A percentile compares a stretch with the other conserved stretches of the same genome.
Conservation (phyloP, 2,888 invertebrate genomes). For the Vesta saturnalis region DNA sequence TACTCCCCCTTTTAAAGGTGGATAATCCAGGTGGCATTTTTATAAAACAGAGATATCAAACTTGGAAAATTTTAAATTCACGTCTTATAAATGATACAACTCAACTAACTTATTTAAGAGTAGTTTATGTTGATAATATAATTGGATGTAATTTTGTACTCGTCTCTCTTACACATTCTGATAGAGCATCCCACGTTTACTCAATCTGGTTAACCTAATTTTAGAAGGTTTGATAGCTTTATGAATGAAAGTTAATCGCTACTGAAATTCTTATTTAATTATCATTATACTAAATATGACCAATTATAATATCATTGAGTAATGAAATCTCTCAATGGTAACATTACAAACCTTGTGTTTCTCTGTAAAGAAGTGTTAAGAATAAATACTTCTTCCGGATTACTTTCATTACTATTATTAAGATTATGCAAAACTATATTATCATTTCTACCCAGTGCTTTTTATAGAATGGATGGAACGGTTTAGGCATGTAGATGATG, state of each 20-base stretch:
- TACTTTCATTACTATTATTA: too few species aligned
- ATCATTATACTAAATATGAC: too few species aligned
- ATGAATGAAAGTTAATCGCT: neutral
- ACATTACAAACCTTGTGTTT: too few species aligned
- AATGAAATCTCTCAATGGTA: too few species aligned
- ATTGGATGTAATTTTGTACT: slow-evolving; percentile 29
- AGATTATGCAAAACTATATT: too few species aligned
- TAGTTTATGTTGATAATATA: slow-evolving; percentile 33
- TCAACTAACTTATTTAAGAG: slow-evolving; percentile 26
- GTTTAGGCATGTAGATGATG: too few species aligned
- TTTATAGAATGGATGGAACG: too few species aligned
- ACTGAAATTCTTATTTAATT: neutral
- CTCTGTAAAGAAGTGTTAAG: too few species aligned
- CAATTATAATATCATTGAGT: too few species aligned
- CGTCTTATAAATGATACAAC: slow-evolving; percentile 8
- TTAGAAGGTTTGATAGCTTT: neutral
- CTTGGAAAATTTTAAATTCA: neutral
- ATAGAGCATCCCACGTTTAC: neutral
- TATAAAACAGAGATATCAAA: neutral
- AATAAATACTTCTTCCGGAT: too few species aligned
- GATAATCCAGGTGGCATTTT: slow-evolving; percentile 46
- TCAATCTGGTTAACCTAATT: neutral
- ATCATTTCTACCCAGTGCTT: too few species aligned
- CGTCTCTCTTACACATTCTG: slow-evolving; percentile 2
- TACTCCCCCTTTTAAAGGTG: slow-evolving; percentile 64